Evolutionary conservation across 2,888 invertebrate species (phyloP).

Genomic region (Abrostola tripartita): DNA sequence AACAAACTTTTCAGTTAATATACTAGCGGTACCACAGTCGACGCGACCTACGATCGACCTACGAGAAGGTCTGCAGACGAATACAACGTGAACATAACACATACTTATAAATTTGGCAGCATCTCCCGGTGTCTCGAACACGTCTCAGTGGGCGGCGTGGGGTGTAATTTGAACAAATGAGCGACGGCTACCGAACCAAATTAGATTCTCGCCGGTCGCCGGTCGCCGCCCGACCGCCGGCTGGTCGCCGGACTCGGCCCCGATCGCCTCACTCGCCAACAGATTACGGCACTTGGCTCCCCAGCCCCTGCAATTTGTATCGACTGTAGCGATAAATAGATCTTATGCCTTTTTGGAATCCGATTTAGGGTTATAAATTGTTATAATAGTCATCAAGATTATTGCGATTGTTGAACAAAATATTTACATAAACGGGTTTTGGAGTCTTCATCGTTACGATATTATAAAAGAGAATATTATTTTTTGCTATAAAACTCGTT

Average conservation of each 20-base stretch:
- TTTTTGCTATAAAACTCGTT: background rate
- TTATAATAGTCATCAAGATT: conserved; percentile 13
- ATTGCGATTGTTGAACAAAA: conserved; percentile 5
- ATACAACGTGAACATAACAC: conserved; percentile 38
- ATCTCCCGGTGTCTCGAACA: conserved; percentile 55
- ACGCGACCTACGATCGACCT: background rate
- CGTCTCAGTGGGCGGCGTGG: conserved; percentile 60
- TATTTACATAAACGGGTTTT: background rate
- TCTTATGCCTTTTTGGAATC: conserved; percentile 44
- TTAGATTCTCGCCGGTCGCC: conserved; percentile 87
- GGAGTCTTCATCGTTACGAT: background rate
- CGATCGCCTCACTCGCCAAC: conserved; percentile 63
- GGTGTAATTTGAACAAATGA: conserved; percentile 89
- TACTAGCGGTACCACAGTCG: too few relatives aligned
- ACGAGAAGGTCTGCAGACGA: conserved; percentile 11
- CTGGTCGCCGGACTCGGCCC: conserved; percentile 45
- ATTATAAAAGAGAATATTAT: background rate
- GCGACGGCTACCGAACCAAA: conserved; percentile 90
- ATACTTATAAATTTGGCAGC: conserved; percentile 48
- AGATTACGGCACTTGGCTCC: conserved; percentile 71
- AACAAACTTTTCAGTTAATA: too few relatives aligned
- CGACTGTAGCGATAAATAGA: conserved; percentile 48
- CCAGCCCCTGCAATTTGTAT: conserved; percentile 68
- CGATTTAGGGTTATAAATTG: conserved; percentile 13
- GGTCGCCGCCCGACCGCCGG: conserved; percentile 57